Evolutionary conservation across 2,797 vertebrate species (phyloP).

Genomic region (Lithobates pipiens): DNA sequence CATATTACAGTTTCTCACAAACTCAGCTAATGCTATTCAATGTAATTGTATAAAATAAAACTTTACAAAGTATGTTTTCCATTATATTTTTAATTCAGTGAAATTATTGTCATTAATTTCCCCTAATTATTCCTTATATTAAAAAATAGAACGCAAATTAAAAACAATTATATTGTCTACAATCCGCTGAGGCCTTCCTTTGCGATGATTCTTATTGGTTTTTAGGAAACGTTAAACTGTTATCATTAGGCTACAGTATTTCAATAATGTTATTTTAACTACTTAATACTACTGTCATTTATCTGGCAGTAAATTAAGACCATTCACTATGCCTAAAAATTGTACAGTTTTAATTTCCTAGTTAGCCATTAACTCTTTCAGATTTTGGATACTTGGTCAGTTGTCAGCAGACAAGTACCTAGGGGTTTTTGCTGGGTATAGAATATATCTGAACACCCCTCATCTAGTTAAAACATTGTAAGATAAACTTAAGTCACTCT

Average conservation of each 20-base stretch:
- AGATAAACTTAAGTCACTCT: too few relatives aligned
- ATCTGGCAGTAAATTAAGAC: constrained; percentile 16
- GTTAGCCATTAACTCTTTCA: background rate
- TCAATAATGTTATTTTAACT: constrained; percentile 42
- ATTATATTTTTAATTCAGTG: constrained; percentile 33
- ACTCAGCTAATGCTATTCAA: constrained; percentile 19
- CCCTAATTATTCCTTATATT: constrained; percentile 41
- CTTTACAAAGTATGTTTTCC: constrained; percentile 19
- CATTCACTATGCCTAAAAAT: background rate
- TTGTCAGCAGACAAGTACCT: background rate
- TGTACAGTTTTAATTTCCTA: background rate
- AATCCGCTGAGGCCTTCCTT: constrained; percentile 27
- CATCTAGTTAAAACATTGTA: too few relatives aligned
- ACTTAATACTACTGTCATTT: constrained; percentile 33
- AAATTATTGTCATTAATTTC: constrained; percentile 48
- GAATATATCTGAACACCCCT: background rate
- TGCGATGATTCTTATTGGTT: constrained; percentile 34
- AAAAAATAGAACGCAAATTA: constrained; percentile 46
- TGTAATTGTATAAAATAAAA: constrained; percentile 33
- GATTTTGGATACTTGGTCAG: background rate
- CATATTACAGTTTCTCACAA: constrained; percentile 14
- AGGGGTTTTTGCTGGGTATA: background rate
- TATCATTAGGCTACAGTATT: constrained; percentile 43
- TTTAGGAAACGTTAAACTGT: constrained; percentile 30
- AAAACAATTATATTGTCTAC: constrained; percentile 24